These are phyloP conservation scores for Nyctibius grandis DNA, from an alignment of 2,797 vertebrate species.

Conservation along the genomic window DNA sequence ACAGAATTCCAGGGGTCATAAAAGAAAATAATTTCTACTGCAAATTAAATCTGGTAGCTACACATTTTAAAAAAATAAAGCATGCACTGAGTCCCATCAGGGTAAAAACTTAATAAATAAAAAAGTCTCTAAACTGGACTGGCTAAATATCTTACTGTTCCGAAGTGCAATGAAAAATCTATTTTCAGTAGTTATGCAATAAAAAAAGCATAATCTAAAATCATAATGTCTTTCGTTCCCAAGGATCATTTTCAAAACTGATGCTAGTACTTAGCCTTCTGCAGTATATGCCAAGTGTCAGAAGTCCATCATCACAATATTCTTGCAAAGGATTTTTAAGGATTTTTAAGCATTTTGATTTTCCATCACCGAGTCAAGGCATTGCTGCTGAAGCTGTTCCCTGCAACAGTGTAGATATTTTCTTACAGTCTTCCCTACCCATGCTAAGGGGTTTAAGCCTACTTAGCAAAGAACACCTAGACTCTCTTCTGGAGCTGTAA, in stretches of 20 bases:
- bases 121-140: not conserved
- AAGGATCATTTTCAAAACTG: not conserved
- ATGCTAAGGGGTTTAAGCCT: not conserved
- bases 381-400: not conserved
- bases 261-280: not conserved
- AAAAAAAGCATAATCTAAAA: not conserved
- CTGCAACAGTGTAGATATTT: not conserved
- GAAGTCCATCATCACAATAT: not conserved
- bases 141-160: not conserved
- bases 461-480: not conserved
- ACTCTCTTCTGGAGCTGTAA: not conserved
- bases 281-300: not conserved
- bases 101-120: not conserved
- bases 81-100: not conserved
- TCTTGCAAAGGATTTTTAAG: not conserved
- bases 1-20: not conserved
- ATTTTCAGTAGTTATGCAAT: not conserved
- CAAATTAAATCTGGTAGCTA: not conserved
- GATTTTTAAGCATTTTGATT: not conserved
- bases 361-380: not conserved
- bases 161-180: conserved; percentile 12
- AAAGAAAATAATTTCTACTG: not conserved
- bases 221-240: not conserved
- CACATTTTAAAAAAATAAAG: not conserved
- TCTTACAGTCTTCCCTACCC: not conserved